Base-by-base conservation (phyloP, 2,888 invertebrate genomes). In the Platynereis dumerilii region DNA sequence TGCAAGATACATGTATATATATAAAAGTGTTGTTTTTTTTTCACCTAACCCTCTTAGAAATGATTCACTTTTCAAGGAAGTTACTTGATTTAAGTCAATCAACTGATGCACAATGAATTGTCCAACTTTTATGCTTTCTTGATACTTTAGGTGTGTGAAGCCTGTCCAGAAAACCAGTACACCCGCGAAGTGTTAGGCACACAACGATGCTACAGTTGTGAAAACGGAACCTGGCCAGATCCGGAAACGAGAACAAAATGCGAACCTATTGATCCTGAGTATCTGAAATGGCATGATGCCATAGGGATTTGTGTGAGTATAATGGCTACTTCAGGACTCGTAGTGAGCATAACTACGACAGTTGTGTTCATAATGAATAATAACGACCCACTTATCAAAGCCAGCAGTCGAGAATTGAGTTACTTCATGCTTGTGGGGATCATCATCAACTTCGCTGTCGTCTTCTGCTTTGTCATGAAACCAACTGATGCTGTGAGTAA, bases 221-320 rank as follows among this genome's bases (percentile, higher is more conserved):
- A 60, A 17, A 44, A 24, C 15, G 58, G 54, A 55, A 65, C 65
- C 17, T 74, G 74, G 74, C 74, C 74, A 1, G 69, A 74, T 48
- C 44, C 34, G 12, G 64, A 64, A 20, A 62, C 57, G 2, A 27
- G 69, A 12, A 58, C 59, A n/a, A 3, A 2, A 26, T 74, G 74
- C 55, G 45, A 58, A 26, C 29, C 17, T 10, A 68, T 74, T 5
- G 28, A 55, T 12, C 60, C 65, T 1, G 52, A 53, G 5, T 68
- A 59, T 58, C 20, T 65, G 34, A 45, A 48, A 22, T 48, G 53
- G 27, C 10, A 57, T n/a, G 67, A 68, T 29, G 48, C 66, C 20
- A 28, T 63, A 2, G 68, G 68, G 1, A 54, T 66, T 10, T n/a
- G n/a, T n/a, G n/a, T n/a, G n/a, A n/a, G n/a, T n/a, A 54, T 57